Evolutionary conservation across 2,113 vertebrate genomes (phyloP), one percentile per base, ranked within the genome.

Genomic region (Lethenteron reissneri): DNA sequence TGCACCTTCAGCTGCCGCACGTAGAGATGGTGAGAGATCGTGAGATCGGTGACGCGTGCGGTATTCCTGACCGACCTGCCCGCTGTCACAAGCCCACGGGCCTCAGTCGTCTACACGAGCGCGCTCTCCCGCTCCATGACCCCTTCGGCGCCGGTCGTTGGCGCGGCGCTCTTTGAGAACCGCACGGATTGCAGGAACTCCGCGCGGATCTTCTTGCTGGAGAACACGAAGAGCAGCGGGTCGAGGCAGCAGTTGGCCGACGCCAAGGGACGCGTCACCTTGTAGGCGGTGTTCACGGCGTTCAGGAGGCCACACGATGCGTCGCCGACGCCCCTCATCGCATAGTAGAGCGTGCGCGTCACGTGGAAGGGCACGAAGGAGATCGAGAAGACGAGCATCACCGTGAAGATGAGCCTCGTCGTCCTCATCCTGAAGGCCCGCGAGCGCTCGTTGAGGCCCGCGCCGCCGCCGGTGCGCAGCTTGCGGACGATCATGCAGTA

Each of bases 301-400:
- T 90, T 81, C 70, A 97, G 80, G 21, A 84, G 80, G 56, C 59
- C 73, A 15, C 92, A 99, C 78, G 81, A 86, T 41, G 41, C 41
- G 58, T 95, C 77, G 3, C 78, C 1, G 75, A 85, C 82, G 71
- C 87, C 79, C 71, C 92, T 80, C 75, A 92, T 89, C 71, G 81
- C 84, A 76, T 97, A 97, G 75, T 97, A 92, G 72, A 99, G 81
- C 57, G 86, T 90, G 12, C 94, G 84, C 11, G 88, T 97, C 77
- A 97, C 76, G 0, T 96, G 92, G 79, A 95, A 99, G 5, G 94
- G 91, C 73, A 99, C 81, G 73, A 97, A 99, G 74, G 91, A 96
- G 25, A 97, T 78, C 5, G 88, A 80, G 76, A 99, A 97, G 15
- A 82, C 83, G 1, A 82, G 75, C 79, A 95, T 74, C 71, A 99